phyloP scores from a whole-genome alignment of 2,113 vertebrate genomes.

The Perca flavescens region DNA sequence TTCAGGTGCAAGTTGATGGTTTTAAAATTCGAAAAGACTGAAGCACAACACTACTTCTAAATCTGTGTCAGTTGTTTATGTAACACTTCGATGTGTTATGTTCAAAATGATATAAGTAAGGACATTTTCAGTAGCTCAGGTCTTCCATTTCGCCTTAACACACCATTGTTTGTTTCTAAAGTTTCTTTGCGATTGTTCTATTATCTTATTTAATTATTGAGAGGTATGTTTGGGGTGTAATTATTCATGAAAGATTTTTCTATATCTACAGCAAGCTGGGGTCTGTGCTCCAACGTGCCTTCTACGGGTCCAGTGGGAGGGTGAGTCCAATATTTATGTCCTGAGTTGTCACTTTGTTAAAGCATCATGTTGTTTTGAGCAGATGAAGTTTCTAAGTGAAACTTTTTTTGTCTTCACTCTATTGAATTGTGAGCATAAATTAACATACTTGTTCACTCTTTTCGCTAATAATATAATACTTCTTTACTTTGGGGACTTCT shows the following conservation, averaged over 20 bases:
- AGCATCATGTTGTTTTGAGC: background rate
- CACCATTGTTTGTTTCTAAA: background rate
- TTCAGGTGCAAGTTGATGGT: background rate
- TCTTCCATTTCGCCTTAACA: background rate
- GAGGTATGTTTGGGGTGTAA: background rate
- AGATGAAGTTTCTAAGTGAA: background rate
- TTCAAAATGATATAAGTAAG: background rate
- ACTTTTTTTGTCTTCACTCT: background rate
- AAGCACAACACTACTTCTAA: background rate
- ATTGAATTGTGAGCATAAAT: background rate
- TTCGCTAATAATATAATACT: background rate
- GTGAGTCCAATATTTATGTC: conserved; percentile 69
- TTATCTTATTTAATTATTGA: background rate
- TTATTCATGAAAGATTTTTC: conserved; percentile 24
- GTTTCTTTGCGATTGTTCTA: background rate
- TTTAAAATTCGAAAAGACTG: background rate
- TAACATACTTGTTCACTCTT: background rate
- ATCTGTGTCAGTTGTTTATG: background rate
- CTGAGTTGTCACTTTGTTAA: background rate
- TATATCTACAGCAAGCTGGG: conserved; percentile 85
- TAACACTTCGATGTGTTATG: background rate
- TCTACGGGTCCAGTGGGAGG: conserved; percentile 87
- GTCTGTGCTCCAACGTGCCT: conserved; percentile 88
- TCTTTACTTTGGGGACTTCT: background rate
- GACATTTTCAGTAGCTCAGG: background rate